Conservation (phyloP, 2,113 vertebrate species). For the Phylloscopus trochiloides region DNA sequence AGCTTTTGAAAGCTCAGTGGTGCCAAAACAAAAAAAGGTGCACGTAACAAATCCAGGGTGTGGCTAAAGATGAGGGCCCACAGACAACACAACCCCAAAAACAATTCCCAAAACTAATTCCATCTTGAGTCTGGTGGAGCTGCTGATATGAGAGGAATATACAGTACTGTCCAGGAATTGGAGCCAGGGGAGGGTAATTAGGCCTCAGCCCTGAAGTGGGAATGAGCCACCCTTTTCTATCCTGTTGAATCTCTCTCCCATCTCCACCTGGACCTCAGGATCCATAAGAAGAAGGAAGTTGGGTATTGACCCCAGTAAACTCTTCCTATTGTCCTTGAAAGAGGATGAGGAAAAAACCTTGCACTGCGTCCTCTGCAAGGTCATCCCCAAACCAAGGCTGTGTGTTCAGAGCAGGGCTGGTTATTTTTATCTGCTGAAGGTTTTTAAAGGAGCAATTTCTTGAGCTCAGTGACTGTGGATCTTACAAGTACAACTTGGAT, state of each 20-base stretch:
- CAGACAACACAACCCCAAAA: neutral
- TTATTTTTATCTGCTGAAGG: neutral
- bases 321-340: neutral
- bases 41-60: rapidly evolving
- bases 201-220: neutral
- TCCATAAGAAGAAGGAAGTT: neutral
- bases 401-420: neutral
- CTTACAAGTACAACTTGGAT: neutral
- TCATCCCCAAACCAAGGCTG: neutral
- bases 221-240: neutral
- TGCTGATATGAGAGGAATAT: neutral
- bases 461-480: neutral
- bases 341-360: neutral
- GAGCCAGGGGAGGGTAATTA: neutral
- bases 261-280: neutral
- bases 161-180: neutral
- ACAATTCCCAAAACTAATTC: neutral
- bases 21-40: rapidly evolving
- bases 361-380: neutral
- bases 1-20: neutral
- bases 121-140: neutral
- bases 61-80: rapidly evolving
- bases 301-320: neutral
- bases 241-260: neutral
- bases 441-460: neutral